A percentile compares a stretch with the other conserved stretches of the same genome.
These are phyloP conservation scores for Neoscelio sp. DNA, from an alignment of 2,888 invertebrate species.

Conservation along the genomic window DNA sequence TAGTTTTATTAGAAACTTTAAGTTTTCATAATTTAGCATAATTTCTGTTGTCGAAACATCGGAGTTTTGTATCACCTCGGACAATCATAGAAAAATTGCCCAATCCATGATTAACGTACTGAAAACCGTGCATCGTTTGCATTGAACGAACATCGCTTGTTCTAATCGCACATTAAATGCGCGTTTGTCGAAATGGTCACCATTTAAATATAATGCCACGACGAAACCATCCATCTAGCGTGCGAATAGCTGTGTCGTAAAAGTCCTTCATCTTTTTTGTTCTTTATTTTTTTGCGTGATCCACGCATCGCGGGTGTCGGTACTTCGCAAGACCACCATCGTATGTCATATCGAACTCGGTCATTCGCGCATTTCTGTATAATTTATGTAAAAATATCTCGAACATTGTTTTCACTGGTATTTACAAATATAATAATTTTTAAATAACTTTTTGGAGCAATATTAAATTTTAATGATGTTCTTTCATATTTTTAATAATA, in stretches of 20 bases:
- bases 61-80: neutral
- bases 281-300: conserved; percentile 42
- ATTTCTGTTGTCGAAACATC: neutral
- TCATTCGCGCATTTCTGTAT: conserved; percentile 10
- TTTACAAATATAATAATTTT: no score
- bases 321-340: conserved; percentile 40
- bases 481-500: no score
- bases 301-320: conserved; percentile 20
- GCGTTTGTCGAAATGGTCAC: conserved; percentile 26
- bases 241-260: conserved; percentile 34
- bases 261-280: conserved; percentile 33
- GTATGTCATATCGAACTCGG: conserved; percentile 28
- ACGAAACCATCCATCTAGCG: conserved; percentile 22
- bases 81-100: conserved; percentile 9
- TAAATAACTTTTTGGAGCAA: no score
- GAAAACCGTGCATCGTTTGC: conserved; percentile 5
- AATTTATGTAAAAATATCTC: neutral
- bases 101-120: conserved; percentile 17
- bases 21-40: no score
- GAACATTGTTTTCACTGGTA: neutral
- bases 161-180: conserved; percentile 20
- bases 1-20: no score
- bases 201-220: conserved; percentile 38
- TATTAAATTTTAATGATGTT: neutral
- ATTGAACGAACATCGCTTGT: conserved; percentile 11